Evolutionary conservation across 2,797 vertebrate species (phyloP), one percentile per base, ranked within the genome.

Genomic region (Amazona finschi): DNA sequence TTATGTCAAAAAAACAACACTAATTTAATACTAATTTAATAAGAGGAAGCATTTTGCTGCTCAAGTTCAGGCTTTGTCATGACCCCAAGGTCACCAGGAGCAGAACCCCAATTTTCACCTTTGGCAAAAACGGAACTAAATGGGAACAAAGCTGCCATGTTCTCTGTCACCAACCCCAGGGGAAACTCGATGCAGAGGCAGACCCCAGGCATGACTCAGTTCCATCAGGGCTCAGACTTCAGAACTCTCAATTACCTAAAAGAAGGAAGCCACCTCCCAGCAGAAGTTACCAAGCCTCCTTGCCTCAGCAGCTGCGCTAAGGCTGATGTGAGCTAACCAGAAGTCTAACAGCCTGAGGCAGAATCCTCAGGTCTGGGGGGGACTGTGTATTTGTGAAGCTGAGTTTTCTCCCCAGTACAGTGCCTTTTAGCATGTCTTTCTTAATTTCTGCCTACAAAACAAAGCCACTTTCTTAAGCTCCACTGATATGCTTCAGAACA

Each of bases 51-150:
- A 6, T 24, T 81, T 30, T 60, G 64, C 79, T 70, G 62, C 49
- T 87, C 0, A 3, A 67, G 62, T 44, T 49, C 22, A 78, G n/a
- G 7, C 58, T 84, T 31, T 49, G 57, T 13, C 47, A 18, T 2
- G 27, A 61, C 15, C 15, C 31, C 25, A 8, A 43, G n/a, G 38
- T 2, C 24, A 60, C 33, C 13, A 21, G 0, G 10, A 10, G 36
- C 30, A 28, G 49, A 36, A 31, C 12, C 43, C 4, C 20, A 24
- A 5, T 6, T 41, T 10, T 72, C 69, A 84, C 38, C 62, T 87
- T 15, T 18, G 87, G 66, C 64, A 49, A 43, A 55, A 43, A 15
- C 10, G 9, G 33, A 72, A 38, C 15, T n/a, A 14, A 64, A 61
- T 0, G 12, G 46, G 55, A 88, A 57, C 47, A 86, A 28, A 77